Percentiles rank a stretch among this genome's conserved stretches.
Conservation (phyloP, 2,797 vertebrate species). For the Prionace glauca region DNA sequence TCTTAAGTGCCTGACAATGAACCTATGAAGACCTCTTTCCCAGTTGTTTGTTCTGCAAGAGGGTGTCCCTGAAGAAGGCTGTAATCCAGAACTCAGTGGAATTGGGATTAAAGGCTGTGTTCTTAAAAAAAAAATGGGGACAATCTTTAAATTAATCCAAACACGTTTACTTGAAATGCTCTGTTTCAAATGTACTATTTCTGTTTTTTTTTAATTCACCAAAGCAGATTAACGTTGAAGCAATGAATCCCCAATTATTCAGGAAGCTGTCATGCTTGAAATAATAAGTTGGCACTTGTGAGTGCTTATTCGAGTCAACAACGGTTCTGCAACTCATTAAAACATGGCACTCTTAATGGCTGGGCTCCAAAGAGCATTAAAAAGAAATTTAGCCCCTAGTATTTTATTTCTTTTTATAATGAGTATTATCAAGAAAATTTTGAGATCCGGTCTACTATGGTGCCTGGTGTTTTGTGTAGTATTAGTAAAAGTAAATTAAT, state of each 20-base stretch:
- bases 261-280: slow-evolving; percentile 12
- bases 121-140: background rate
- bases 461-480: background rate
- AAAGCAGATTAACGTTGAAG: slow-evolving; percentile 16
- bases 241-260: background rate
- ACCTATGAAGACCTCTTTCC: background rate
- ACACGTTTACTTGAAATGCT: background rate
- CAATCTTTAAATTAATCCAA: background rate
- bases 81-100: background rate
- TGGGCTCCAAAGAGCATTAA: background rate
- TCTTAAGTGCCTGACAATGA: background rate
- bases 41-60: background rate
- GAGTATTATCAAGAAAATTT: background rate
- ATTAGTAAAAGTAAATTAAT: background rate
- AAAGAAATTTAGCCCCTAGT: background rate
- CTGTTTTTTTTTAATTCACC: background rate
- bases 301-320: background rate
- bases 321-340: background rate
- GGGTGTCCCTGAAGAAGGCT: background rate
- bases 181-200: background rate
- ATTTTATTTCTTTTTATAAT: background rate
- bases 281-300: background rate
- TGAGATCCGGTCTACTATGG: background rate
- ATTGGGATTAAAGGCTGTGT: background rate
- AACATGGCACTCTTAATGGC: background rate